Evolutionary conservation across 2,797 vertebrate species (phyloP).

Genomic region (Delichon dasypus): DNA sequence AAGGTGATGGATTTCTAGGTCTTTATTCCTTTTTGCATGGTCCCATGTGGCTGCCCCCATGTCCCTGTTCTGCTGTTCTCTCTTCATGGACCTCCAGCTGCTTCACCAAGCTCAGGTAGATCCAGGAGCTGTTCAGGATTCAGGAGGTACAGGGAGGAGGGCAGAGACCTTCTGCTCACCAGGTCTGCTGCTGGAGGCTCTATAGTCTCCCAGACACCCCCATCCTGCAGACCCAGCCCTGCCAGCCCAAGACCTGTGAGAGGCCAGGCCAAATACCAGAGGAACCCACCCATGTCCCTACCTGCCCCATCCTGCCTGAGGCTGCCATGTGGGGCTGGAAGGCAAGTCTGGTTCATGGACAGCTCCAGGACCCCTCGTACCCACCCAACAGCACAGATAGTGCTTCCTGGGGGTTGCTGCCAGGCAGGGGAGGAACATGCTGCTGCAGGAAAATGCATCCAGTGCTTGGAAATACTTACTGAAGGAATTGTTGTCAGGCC

Average conservation of each 20-base stretch:
- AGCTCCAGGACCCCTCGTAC: neutral
- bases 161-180: neutral
- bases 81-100: neutral
- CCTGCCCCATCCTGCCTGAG: too few relatives aligned
- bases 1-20: neutral
- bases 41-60: neutral
- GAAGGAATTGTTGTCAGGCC: neutral
- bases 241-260: neutral
- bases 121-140: neutral
- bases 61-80: neutral
- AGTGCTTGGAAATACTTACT: neutral
- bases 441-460: neutral
- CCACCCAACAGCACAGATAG: neutral
- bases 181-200: neutral
- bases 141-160: neutral
- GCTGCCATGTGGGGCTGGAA: neutral
- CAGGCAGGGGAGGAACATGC: neutral
- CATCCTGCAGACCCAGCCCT: neutral
- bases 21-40: neutral
- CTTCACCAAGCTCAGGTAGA: neutral
- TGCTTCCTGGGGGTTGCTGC: neutral
- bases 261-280: neutral
- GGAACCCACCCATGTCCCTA: neutral
- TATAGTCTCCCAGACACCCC: neutral
- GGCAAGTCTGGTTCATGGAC: neutral